phyloP scores from a whole-genome alignment of 2,113 vertebrate genomes.

The Laticauda colubrina region DNA sequence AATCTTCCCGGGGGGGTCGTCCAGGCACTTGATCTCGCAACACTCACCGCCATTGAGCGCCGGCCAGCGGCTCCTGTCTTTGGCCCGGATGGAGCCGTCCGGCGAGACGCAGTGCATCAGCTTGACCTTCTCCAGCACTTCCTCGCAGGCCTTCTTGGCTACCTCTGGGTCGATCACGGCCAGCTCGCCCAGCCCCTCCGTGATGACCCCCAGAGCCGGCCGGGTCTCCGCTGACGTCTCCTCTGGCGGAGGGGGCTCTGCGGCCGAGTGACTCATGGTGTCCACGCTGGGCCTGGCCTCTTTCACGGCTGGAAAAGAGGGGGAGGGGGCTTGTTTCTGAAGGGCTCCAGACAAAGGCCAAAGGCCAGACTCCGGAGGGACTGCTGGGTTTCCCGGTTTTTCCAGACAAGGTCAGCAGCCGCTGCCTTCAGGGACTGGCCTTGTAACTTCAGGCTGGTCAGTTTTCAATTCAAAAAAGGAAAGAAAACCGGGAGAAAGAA shows the following conservation, averaged over 20 bases:
- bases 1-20: constrained; percentile 53
- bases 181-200: constrained; percentile 80
- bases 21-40: constrained; percentile 57
- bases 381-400: not conserved
- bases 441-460: not conserved
- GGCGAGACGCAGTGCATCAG: constrained; percentile 58
- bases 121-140: constrained; percentile 90
- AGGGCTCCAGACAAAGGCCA: not conserved
- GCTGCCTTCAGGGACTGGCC: not conserved
- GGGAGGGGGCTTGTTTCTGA: rapidly evolving
- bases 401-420: not conserved
- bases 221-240: not conserved
- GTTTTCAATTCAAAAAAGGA: not conserved
- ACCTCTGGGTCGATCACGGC: constrained; percentile 87
- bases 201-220: constrained; percentile 78
- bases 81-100: not conserved
- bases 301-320: constrained; percentile 32
- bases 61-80: not conserved
- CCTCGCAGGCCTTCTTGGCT: constrained; percentile 84
- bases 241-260: constrained; percentile 47
- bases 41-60: constrained; percentile 67
- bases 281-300: not conserved
- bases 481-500: not conserved
- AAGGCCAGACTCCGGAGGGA: not conserved
- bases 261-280: constrained; percentile 70